Base-by-base conservation (phyloP, 2,888 invertebrate species). In the Stenoptilia bipunctidactyla region DNA sequence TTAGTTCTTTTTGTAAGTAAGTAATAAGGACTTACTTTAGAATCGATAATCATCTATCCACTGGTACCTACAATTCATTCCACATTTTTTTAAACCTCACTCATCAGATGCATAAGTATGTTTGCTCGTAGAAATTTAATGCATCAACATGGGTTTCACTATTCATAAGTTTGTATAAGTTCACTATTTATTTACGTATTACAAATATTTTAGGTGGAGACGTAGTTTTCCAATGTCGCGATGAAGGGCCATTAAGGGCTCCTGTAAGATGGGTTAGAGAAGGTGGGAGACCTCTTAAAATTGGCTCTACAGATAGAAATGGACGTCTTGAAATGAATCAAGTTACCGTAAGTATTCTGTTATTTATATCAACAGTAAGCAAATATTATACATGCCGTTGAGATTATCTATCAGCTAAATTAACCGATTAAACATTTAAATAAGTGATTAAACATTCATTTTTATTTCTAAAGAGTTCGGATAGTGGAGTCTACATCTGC, bases 151-250 rank as follows among this genome's bases (percentile, higher is more conserved):
- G 10, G 30, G 13, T 30, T 12, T 12, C 13, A 3, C 2, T 4
- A 10, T 4, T 30, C 27, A 25, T 8, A 25, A 25, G 5, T 25
- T 25, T 9, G 9, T 5, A 25, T 25, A 25, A 25, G 9, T 8
- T 25, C 5, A 9, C 6, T 8, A 25, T 8, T 25, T 25, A 25
- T 25, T 20, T 20, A 20, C 8, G 20, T 20, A 8, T 30, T 8
- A 30, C 10, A 10, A n/a, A 30, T 30, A n/a, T 5, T 55, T 1
- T 64, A 95, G 97, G 93, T 69, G 91, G 93, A 34, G 96, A 96
- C 71, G 96, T 96, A 30, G 94, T 96, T 27, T 94, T 97, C 86
- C 92, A 92, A 74, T 97, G 97, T 63, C 90, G 96, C 49, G 96
- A 96, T 58, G 94, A 94, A 72, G 94, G 97, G n/a, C 87, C 87